Evolutionary conservation across 2,888 invertebrate species (phyloP).

Genomic region (Gnatocerus cornutus): DNA sequence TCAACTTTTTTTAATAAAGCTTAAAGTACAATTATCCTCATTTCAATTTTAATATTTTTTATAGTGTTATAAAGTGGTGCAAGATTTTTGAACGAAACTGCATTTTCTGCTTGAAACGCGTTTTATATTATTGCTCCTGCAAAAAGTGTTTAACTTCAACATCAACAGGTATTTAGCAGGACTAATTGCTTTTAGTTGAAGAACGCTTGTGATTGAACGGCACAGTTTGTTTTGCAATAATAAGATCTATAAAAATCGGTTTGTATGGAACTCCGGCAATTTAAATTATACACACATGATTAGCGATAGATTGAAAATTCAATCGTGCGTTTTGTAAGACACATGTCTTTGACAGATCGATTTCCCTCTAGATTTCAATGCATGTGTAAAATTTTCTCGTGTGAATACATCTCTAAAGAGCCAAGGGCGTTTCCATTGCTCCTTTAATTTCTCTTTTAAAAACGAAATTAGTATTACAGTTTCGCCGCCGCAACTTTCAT

Average conservation of each 20-base stretch:
- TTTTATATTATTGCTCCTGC: background rate
- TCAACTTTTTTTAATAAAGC: too few relatives aligned
- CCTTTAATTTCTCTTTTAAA: background rate
- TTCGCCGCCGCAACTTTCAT: constrained; percentile 3
- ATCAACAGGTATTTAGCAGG: too few relatives aligned
- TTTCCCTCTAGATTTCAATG: constrained; percentile 49
- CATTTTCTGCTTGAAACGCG: background rate
- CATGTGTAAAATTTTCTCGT: constrained; percentile 34
- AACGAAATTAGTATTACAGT: too few relatives aligned
- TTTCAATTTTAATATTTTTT: too few relatives aligned
- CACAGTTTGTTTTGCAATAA: too few relatives aligned
- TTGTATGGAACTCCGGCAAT: constrained; percentile 49
- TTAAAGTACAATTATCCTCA: too few relatives aligned
- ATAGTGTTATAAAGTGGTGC: too few relatives aligned
- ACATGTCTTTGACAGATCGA: constrained; percentile 61
- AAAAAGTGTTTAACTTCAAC: too few relatives aligned
- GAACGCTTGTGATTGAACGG: too few relatives aligned
- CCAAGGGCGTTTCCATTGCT: background rate
- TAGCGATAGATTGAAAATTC: constrained; percentile 61
- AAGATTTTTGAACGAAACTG: too few relatives aligned
- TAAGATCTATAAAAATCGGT: background rate
- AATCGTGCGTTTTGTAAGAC: constrained; percentile 58
- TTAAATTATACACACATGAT: constrained; percentile 63
- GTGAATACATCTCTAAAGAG: background rate
- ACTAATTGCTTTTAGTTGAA: too few relatives aligned